Base-by-base conservation (phyloP, 2,113 vertebrate genomes). In the Nannospalax galili region DNA sequence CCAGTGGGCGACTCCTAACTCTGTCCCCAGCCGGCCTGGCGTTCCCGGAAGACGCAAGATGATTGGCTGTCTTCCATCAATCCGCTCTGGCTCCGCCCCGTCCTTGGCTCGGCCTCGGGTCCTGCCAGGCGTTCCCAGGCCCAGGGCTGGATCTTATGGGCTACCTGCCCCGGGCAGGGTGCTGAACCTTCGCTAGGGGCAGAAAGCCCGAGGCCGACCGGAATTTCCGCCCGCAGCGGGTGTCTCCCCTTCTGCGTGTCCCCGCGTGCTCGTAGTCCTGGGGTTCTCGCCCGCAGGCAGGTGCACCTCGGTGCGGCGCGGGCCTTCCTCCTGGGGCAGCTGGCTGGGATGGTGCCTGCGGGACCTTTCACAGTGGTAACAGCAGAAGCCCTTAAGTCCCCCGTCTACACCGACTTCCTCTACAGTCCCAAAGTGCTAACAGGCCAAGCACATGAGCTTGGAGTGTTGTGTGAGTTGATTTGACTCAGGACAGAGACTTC, bases 371-470 rank as follows among this genome's bases (percentile, higher is more conserved):
- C 35, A 12, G 11, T 20, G 37, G 42, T 35, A 7, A 2, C 79
- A 60, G 42, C 80, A 28, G n/a, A 69, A 67, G 60, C 64, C 3
- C 40, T 56, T 45, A 10, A 65, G 35, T 37, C n/a, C 64, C 20
- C n/a, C 75, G 14, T 7, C 98, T 98, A 93, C 98, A 98, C 99
- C 84, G 98, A 64, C 98, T 98, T 42, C 96, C 96, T n/a, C n/a
- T n/a, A n/a, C n/a, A n/a, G n/a, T n/a, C 48, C 48, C 48, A 40
- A 60, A 84, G 30, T n/a, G 37, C 69, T 58, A 73, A 78, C 73
- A 9, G 67, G 28, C 24, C 37, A 87, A 6, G 40, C 64, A 4
- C 73, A 0, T 20, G 32, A 62, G 84, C 84, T 35, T 19, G 26
- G 56, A 79, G 14, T 30, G 70, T 30, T 62, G n/a, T 81, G 58